Conservation (phyloP, 2,797 vertebrate genomes). For the Pseudochirops cupreus region DNA sequence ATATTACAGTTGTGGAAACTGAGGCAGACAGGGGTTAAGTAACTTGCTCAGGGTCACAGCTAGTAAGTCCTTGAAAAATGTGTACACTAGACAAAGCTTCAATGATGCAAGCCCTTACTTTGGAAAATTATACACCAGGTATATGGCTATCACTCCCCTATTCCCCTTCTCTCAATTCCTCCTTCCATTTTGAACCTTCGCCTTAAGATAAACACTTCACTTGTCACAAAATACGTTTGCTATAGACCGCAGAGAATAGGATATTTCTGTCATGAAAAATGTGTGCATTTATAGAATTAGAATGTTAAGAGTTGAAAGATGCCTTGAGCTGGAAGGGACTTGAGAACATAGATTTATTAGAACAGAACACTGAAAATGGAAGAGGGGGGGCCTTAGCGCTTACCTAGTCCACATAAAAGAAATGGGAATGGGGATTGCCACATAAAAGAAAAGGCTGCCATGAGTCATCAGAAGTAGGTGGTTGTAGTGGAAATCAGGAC, state of each 20-base stretch:
- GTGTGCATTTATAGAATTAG: not conserved
- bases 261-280: not conserved
- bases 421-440: not conserved
- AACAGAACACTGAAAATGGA: not conserved
- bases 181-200: not conserved
- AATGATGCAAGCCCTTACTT: too few relatives aligned
- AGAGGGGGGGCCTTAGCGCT: not conserved
- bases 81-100: not conserved
- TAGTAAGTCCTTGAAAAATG: not conserved
- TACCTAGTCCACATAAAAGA: not conserved
- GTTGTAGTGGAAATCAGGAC: not conserved
- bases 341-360: not conserved
- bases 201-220: not conserved
- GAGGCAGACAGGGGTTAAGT: not conserved
- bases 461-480: not conserved
- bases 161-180: not conserved
- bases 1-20: not conserved
- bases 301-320: not conserved
- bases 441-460: not conserved
- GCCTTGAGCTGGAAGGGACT: not conserved
- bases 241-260: not conserved
- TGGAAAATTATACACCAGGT: too few relatives aligned
- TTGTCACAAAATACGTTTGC: not conserved
- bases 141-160: not conserved
- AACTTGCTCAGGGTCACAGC: too few relatives aligned